These are phyloP conservation scores for Triops cancriformis DNA, from an alignment of 1,140 invertebrate species.

Conservation along the genomic window DNA sequence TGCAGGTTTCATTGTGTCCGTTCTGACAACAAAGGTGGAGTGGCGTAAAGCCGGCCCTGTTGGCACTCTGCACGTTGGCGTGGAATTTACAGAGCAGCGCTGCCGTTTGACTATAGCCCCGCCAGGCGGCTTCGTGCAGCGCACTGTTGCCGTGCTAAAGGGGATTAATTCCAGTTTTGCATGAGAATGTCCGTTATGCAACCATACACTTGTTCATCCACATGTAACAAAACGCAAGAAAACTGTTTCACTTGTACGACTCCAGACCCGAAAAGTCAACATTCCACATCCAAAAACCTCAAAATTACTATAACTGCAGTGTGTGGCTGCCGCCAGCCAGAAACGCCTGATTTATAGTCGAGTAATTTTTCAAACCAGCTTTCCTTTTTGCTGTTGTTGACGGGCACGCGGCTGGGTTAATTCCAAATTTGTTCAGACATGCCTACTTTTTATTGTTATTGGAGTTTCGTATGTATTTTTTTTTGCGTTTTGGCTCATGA, in stretches of 20 bases:
- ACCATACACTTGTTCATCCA: not conserved
- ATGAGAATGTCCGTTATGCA: not conserved
- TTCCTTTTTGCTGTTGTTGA: not conserved
- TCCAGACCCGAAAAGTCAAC: not conserved
- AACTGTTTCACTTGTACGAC: not conserved
- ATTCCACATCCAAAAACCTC: not conserved
- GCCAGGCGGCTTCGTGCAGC: slow-evolving; percentile 87
- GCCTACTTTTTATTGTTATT: too few species aligned
- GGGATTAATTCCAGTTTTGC: slow-evolving; percentile 20
- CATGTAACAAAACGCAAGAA: not conserved
- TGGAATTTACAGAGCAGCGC: slow-evolving; percentile 59
- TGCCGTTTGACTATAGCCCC: slow-evolving; percentile 79
- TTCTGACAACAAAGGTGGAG: slow-evolving; percentile 91
- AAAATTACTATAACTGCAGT: not conserved
- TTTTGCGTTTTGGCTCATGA: too few species aligned
- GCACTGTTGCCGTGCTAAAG: slow-evolving; percentile 83
- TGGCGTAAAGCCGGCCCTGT: slow-evolving; percentile 83
- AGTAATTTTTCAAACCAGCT: not conserved
- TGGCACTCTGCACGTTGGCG: slow-evolving; percentile 62
- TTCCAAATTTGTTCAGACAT: not conserved
- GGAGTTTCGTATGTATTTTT: too few species aligned
- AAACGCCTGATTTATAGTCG: not conserved
- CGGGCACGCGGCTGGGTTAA: not conserved
- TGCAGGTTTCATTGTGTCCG: slow-evolving; percentile 88
- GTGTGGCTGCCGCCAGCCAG: not conserved